phyloP scores from a whole-genome alignment of 2,888 invertebrate genomes.

The Laothoe populi region DNA sequence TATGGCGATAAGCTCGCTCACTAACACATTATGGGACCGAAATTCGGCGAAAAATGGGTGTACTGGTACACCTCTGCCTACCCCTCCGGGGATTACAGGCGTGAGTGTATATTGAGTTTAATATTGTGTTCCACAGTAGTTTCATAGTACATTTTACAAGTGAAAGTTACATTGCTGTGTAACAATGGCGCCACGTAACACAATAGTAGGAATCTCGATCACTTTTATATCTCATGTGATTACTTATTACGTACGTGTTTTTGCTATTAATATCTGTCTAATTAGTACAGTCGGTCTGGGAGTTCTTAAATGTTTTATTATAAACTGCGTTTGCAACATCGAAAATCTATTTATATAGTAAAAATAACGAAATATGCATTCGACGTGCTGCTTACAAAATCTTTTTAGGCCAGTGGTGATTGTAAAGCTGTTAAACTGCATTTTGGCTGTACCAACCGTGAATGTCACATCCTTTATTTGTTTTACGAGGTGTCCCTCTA shows the following conservation, averaged over 20 bases:
- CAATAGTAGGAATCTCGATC: constrained; percentile 21
- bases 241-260: constrained; percentile 6
- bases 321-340: too few relatives aligned
- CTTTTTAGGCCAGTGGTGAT: neutral
- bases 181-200: constrained; percentile 7
- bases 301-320: too few relatives aligned
- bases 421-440: neutral
- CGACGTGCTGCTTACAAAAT: too few relatives aligned
- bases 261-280: neutral
- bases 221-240: neutral
- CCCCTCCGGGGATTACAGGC: too few relatives aligned
- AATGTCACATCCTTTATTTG: neutral
- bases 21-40: too few relatives aligned
- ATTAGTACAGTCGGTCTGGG: neutral
- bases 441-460: neutral
- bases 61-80: too few relatives aligned
- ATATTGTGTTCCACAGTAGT: neutral
- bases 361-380: too few relatives aligned
- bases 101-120: too few relatives aligned
- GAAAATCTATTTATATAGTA: too few relatives aligned
- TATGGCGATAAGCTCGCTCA: too few relatives aligned
- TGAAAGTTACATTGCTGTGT: constrained; percentile 22
- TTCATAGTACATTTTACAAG: neutral
- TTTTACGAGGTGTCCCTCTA: constrained; percentile 21
- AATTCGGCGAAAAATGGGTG: too few relatives aligned